A percentile compares a stretch with the other conserved stretches of the same genome.
phyloP scores from a whole-genome alignment of 2,113 vertebrate species.

The Ptilonorhynchus violaceus region DNA sequence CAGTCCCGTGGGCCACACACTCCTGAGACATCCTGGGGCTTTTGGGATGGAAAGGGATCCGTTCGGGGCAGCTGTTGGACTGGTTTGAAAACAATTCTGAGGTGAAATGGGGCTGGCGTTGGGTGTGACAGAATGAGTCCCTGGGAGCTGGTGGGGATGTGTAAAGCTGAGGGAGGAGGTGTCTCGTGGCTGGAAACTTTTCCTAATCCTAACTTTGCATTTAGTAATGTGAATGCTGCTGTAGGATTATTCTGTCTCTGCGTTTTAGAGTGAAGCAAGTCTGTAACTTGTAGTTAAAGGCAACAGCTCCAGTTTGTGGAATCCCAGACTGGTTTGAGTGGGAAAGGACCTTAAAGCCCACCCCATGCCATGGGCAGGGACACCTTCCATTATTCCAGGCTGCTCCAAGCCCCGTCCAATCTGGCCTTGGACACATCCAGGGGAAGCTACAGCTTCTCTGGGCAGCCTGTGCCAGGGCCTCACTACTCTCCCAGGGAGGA shows the following conservation, averaged over 20 bases:
- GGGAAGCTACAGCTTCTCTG: background rate
- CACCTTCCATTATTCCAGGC: background rate
- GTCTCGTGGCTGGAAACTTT: rapidly evolving
- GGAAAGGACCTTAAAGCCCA: rapidly evolving
- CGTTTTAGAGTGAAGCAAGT: background rate
- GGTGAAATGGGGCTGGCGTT: background rate
- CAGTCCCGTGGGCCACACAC: rapidly evolving
- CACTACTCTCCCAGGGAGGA: rapidly evolving
- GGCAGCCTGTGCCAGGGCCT: background rate
- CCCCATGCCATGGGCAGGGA: background rate
- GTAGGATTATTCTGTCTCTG: background rate
- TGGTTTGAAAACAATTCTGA: background rate
- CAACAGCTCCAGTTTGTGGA: background rate
- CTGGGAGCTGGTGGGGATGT: background rate
- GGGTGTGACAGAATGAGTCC: background rate
- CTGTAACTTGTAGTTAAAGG: background rate
- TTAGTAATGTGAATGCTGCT: background rate
- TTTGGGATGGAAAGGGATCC: background rate
- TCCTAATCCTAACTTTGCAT: background rate
- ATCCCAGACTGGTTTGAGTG: background rate
- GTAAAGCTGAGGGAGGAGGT: background rate
- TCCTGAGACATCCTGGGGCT: background rate
- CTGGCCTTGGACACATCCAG: background rate
- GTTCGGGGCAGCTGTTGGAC: background rate
- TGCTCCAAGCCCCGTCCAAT: background rate